Evolutionary conservation across 1,140 invertebrate species (phyloP).

Genomic region (Potamilus streckersoni): DNA sequence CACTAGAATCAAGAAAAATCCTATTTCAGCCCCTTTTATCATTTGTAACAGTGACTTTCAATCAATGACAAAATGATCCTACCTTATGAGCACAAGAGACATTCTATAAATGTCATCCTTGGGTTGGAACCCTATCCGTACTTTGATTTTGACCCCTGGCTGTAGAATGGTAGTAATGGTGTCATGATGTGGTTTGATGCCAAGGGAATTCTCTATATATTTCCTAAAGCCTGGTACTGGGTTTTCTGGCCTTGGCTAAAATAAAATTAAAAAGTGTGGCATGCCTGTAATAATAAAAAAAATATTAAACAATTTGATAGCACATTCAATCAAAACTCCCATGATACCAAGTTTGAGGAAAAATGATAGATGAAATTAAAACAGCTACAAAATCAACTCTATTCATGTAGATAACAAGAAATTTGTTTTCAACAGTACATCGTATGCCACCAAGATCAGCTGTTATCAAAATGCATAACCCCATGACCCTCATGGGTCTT

Average conservation of each 20-base stretch:
- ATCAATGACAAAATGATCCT: constrained; percentile 4
- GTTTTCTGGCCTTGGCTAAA: constrained; percentile 52
- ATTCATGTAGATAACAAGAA: too few species aligned
- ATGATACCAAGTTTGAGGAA: too few species aligned
- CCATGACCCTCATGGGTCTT: too few species aligned
- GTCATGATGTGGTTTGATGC: constrained; percentile 64
- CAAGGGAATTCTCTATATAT: constrained; percentile 67
- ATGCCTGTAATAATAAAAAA: background rate
- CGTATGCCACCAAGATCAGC: too few species aligned
- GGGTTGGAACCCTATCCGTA: constrained; percentile 71
- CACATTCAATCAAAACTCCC: background rate
- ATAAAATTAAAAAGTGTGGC: constrained; percentile 1
- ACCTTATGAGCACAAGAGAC: constrained; percentile 72
- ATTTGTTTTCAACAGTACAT: too few species aligned
- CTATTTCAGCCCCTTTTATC: too few species aligned
- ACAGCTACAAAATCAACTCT: too few species aligned
- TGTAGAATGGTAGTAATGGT: constrained; percentile 70
- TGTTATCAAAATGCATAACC: too few species aligned
- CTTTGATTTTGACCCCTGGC: constrained; percentile 68
- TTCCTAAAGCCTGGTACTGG: constrained; percentile 66
- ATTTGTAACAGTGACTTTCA: too few species aligned
- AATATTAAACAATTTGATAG: constrained; percentile 21
- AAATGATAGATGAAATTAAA: too few species aligned
- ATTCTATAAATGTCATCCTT: constrained; percentile 69
- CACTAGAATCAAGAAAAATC: too few species aligned